Percentiles rank a stretch among this genome's conserved stretches.
Conservation (phyloP, 2,797 vertebrate genomes). For the Potorous gilbertii region DNA sequence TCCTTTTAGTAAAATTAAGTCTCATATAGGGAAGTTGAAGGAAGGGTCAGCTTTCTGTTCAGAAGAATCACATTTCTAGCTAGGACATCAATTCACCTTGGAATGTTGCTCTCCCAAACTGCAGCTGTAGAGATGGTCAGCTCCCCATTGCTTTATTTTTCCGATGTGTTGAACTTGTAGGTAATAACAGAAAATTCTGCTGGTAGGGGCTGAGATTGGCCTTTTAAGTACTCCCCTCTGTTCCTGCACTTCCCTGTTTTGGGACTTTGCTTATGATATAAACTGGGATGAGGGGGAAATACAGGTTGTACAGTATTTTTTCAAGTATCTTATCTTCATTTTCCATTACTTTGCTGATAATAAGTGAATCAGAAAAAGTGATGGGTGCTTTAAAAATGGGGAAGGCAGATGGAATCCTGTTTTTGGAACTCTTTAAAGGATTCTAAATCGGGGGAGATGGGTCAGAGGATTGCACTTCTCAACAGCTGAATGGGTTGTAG, state of each 20-base stretch:
- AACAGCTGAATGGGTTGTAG: constrained; percentile 65
- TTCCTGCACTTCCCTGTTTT: not conserved
- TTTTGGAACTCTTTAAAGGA: too few species aligned
- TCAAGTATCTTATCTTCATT: not conserved
- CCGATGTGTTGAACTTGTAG: constrained; percentile 17
- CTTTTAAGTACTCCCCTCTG: constrained; percentile 7
- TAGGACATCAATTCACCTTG: constrained; percentile 43
- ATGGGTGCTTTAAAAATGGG: not conserved
- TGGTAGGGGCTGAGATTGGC: not conserved
- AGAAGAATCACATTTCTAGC: constrained; percentile 51
- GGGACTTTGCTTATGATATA: constrained; percentile 13
- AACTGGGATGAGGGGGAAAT: constrained; percentile 33
- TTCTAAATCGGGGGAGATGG: too few species aligned
- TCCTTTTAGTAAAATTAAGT: constrained; percentile 77
- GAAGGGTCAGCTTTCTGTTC: constrained; percentile 7
- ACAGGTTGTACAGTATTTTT: not conserved
- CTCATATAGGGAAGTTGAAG: constrained; percentile 21
- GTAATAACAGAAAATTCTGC: constrained; percentile 7
- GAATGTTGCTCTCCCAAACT: not conserved
- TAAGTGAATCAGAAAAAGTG: not conserved
- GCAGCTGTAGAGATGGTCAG: not conserved
- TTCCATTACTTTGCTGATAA: not conserved
- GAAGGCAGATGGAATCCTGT: not conserved
- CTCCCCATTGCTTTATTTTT: not conserved
- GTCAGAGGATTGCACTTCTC: constrained; percentile 66